A percentile compares a stretch with the other conserved stretches of the same genome.
These are phyloP conservation scores for Macquaria ambigua DNA, from an alignment of 2,113 vertebrate genomes.

Conservation along the genomic window DNA sequence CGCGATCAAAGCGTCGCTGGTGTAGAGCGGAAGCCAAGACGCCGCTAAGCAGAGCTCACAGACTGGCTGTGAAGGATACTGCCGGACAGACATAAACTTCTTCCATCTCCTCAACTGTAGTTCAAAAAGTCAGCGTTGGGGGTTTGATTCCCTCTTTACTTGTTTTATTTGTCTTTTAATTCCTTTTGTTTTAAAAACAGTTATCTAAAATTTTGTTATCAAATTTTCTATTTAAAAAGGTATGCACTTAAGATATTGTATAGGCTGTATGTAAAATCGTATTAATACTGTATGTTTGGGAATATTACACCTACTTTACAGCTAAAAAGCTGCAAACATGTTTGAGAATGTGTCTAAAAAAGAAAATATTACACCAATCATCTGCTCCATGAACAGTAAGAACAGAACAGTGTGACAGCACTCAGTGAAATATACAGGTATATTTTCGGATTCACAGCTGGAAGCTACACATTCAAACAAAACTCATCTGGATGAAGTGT, in stretches of 20 bases:
- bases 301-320: not conserved
- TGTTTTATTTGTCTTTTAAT: too few species aligned
- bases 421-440: not conserved
- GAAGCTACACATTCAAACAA: not conserved
- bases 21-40: constrained; percentile 1
- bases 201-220: too few species aligned
- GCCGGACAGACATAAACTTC: too few species aligned
- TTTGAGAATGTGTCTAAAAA: not conserved
- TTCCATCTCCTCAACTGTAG: not conserved
- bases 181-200: too few species aligned
- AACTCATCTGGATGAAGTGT: not conserved
- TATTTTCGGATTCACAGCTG: not conserved
- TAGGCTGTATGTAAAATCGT: not conserved
- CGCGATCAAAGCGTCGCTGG: constrained; percentile 37
- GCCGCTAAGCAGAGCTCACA: not conserved
- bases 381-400: not conserved
- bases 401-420: not conserved
- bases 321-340: not conserved
- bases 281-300: not conserved
- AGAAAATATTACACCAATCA: not conserved
- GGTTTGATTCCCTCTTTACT: not conserved
- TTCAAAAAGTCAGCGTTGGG: not conserved
- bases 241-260: not conserved
- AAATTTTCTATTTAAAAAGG: not conserved
- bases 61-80: not conserved